phyloP scores from a whole-genome alignment of 2,113 vertebrate species.

The Triplophysa tibetana region DNA sequence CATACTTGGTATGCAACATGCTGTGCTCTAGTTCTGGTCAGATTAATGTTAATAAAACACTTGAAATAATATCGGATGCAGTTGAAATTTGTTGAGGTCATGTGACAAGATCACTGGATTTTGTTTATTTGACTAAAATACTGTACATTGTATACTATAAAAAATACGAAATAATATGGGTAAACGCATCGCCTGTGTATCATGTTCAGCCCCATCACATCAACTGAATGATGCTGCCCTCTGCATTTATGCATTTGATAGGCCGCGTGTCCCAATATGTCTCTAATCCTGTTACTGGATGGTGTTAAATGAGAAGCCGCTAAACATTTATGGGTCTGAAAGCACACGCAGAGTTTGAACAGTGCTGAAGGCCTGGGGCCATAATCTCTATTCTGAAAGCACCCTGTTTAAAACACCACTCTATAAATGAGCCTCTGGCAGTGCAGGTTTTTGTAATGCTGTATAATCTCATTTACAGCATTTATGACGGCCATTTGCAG shows the following conservation, averaged over 20 bases:
- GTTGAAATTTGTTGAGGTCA: too few relatives aligned
- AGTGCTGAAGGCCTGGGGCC: constrained; percentile 20
- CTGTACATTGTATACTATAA: too few relatives aligned
- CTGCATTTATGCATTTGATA: constrained; percentile 16
- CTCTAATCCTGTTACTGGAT: constrained; percentile 51
- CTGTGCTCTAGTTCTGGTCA: too few relatives aligned
- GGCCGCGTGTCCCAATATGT: constrained; percentile 26
- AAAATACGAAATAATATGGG: too few relatives aligned
- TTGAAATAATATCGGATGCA: too few relatives aligned
- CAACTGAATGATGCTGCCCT: background rate
- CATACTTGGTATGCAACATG: too few relatives aligned
- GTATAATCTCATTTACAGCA: constrained; percentile 49
- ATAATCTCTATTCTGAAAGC: constrained; percentile 31
- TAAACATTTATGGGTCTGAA: constrained; percentile 51
- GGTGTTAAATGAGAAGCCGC: constrained; percentile 49
- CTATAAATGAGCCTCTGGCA: constrained; percentile 7
- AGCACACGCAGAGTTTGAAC: constrained; percentile 46
- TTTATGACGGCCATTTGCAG: constrained; percentile 23
- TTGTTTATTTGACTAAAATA: too few relatives aligned
- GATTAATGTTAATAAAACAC: too few relatives aligned
- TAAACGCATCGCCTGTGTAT: background rate
- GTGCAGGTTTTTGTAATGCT: constrained; percentile 22
- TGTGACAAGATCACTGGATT: too few relatives aligned
- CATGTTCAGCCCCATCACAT: background rate
- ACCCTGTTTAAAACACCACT: constrained; percentile 17